Evolutionary conservation across 2,113 vertebrate genomes (phyloP).

Genomic region (Chrysemys picta): DNA sequence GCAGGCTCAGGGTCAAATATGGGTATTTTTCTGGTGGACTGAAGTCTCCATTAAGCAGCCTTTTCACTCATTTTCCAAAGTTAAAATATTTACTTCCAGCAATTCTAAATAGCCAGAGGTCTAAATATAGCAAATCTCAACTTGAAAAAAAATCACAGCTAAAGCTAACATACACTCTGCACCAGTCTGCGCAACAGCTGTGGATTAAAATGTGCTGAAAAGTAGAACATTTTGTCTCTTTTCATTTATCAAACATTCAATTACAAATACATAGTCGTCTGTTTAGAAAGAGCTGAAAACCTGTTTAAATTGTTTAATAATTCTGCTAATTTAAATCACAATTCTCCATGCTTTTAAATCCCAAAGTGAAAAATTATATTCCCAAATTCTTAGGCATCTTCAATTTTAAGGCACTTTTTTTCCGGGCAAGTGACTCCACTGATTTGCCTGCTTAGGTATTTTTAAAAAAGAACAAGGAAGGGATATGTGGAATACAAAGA

Average conservation of each 20-base stretch:
- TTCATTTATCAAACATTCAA: constrained; percentile 82
- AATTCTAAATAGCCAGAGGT: constrained; percentile 76
- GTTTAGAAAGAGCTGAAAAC: constrained; percentile 71
- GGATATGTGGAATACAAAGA: not conserved
- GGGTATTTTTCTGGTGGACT: constrained; percentile 52
- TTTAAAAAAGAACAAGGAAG: not conserved
- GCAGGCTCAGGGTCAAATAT: not conserved
- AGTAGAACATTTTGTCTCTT: constrained; percentile 86
- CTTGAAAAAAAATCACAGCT: constrained; percentile 82
- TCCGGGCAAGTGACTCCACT: not conserved
- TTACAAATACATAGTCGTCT: constrained; percentile 76
- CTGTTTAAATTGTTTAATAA: constrained; percentile 71
- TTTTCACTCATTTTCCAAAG: constrained; percentile 66
- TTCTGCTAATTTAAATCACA: constrained; percentile 54
- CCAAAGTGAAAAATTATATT: not conserved
- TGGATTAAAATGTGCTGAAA: constrained; percentile 86
- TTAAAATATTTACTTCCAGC: constrained; percentile 77
- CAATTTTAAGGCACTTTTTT: constrained; percentile 16
- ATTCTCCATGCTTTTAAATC: constrained; percentile 38
- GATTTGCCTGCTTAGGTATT: not conserved
- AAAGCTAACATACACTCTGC: constrained; percentile 82
- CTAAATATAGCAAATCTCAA: constrained; percentile 84
- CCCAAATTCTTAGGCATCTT: constrained; percentile 49
- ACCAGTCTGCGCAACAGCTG: constrained; percentile 86
- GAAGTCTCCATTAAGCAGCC: constrained; percentile 75